Percentiles rank a stretch among this genome's conserved stretches.
Conservation (phyloP, 2,888 invertebrate species). For the Trichopria drosophilae region DNA sequence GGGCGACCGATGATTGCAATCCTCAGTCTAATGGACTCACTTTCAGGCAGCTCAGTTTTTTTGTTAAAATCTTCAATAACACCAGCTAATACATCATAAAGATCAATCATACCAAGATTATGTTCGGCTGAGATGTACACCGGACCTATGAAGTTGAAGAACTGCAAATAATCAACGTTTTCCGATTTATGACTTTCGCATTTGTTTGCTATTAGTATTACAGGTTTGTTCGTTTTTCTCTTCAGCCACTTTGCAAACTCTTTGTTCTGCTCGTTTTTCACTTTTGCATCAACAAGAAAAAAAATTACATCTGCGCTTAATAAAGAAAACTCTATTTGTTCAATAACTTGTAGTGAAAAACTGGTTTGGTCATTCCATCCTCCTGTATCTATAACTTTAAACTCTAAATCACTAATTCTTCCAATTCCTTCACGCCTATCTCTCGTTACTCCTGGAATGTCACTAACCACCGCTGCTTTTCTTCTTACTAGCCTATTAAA, state of each 20-base stretch:
- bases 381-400: slow-evolving; percentile 19
- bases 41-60: slow-evolving; percentile 4
- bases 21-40: slow-evolving; percentile 10
- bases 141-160: slow-evolving; percentile 12
- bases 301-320: slow-evolving; percentile 17
- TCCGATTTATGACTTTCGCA: slow-evolving; percentile 14
- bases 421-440: slow-evolving; percentile 6
- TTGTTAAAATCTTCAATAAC: slow-evolving; percentile 16
- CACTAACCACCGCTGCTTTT: slow-evolving; percentile 12
- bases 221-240: slow-evolving; percentile 19
- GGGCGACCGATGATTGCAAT: slow-evolving; percentile 20
- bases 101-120: slow-evolving; percentile 13
- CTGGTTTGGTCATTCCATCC: slow-evolving; percentile 18
- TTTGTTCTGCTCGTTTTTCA: slow-evolving; percentile 10
- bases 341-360: slow-evolving; percentile 17
- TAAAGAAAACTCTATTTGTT: slow-evolving; percentile 21
- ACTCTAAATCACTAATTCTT: slow-evolving; percentile 10
- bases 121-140: slow-evolving; percentile 17
- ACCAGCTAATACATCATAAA: slow-evolving; percentile 13
- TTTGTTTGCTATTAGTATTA: slow-evolving; percentile 15
- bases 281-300: slow-evolving; percentile 20
- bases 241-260: slow-evolving; percentile 13
- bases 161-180: slow-evolving; percentile 17
- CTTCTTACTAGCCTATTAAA: slow-evolving; percentile 16
- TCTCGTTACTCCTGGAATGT: slow-evolving; percentile 14